Evolutionary conservation across 2,797 vertebrate species (phyloP).

Genomic region (Sparidentex hasta): DNA sequence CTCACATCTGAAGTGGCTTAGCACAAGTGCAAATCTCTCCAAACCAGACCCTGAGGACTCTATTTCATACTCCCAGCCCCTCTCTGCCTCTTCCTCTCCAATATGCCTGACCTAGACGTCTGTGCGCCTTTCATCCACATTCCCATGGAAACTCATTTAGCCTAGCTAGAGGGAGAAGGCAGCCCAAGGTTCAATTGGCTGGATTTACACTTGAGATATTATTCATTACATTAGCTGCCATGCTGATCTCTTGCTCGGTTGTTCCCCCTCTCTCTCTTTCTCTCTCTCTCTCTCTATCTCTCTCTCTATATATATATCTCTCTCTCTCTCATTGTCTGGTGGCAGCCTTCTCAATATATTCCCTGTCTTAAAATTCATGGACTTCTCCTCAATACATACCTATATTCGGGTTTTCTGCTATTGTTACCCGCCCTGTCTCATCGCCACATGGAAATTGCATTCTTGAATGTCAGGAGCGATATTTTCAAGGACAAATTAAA

Average conservation of each 20-base stretch:
- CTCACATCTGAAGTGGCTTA: conserved; percentile 84
- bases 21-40: conserved; percentile 84
- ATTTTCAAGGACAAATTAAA: conserved; percentile 81
- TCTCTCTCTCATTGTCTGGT: conserved; percentile 79
- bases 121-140: conserved; percentile 82
- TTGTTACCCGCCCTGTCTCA: conserved; percentile 64
- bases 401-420: conserved; percentile 73
- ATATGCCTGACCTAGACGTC: conserved; percentile 84
- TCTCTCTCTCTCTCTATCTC: conserved; percentile 58
- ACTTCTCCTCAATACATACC: conserved; percentile 75
- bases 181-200: conserved; percentile 85
- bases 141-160: conserved; percentile 87
- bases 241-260: conserved; percentile 81
- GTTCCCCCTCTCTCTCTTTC: conserved; percentile 63
- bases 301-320: conserved; percentile 40
- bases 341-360: conserved; percentile 79
- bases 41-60: conserved; percentile 85
- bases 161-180: conserved; percentile 81
- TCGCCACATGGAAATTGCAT: conserved; percentile 78
- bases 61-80: conserved; percentile 81
- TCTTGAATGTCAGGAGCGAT: conserved; percentile 80
- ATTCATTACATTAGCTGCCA: conserved; percentile 87
- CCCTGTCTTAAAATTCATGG: conserved; percentile 85
- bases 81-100: conserved; percentile 80
- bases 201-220: conserved; percentile 88